Base-by-base conservation (phyloP, 2,888 invertebrate genomes). In the Eupeodes luniger region DNA sequence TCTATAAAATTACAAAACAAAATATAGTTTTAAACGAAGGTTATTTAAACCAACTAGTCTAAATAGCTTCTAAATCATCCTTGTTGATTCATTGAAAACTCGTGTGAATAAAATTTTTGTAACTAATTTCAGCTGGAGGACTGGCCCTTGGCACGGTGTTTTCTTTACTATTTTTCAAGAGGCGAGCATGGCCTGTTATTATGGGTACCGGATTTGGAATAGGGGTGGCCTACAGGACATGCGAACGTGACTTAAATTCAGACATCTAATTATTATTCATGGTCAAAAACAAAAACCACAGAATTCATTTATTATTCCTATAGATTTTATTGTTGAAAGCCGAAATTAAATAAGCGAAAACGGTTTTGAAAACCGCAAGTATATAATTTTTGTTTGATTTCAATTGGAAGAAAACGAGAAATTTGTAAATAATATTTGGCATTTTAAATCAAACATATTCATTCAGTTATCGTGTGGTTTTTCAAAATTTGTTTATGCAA, bases 161-260 rank as follows among this genome's bases (percentile, higher is more conserved):
- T 91, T 98, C 98, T 2, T 91, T 98, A 70, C 93, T 98, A 74
- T 96, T 99, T 92, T 96, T 98, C 91, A 96, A 96, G 93, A 94
- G 97, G 92, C 95, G 96, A 93, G 95, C 96, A 91, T 99, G 98
- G 98, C 99, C 99, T 1, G 94, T 98, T 44, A 95, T 97, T 91
- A 95, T 97, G 84, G 98, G 98, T 53, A 95, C 96, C 90, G 98
- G 98, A 76, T 96, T 98, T 92, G 99, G 99, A 55, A 94, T 98
- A 91, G 99, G 99, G 70, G 96, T 98, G 94, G 98, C 98, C 1
- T 92, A 93, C 64, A 91, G 91, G 78, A 91, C 91, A 82, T 92
- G 92, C 89, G 92, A 92, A 89, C 90, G 91, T 49, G 91, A 91
- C 40, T 83, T 92, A 72, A 93, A 91, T 75, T 91, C 91, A 61